These are phyloP conservation scores for Norana najaformis DNA, from an alignment of 2,888 invertebrate genomes.

Conservation along the genomic window DNA sequence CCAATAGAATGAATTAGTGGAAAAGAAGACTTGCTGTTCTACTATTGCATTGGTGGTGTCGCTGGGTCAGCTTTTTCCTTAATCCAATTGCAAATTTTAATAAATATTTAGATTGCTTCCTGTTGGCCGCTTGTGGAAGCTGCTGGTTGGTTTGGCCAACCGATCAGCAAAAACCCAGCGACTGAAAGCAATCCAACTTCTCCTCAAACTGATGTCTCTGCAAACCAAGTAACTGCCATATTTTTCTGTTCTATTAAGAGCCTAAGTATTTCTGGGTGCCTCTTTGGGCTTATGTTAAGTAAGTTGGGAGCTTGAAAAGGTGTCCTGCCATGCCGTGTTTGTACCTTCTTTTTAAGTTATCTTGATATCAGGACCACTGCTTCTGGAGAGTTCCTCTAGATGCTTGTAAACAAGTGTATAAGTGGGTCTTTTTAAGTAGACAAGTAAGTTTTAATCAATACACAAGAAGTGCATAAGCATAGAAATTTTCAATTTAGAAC, in stretches of 20 bases:
- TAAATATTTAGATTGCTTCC: constrained; percentile 7
- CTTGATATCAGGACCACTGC: not conserved
- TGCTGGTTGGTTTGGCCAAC: not conserved
- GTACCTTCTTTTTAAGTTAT: not conserved
- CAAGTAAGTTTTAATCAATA: too few species aligned
- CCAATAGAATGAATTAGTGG: too few species aligned
- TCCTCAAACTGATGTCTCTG: not conserved
- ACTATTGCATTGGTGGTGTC: too few species aligned
- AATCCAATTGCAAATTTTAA: too few species aligned
- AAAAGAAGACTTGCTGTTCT: too few species aligned
- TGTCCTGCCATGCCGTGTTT: not conserved
- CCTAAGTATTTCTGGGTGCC: not conserved
- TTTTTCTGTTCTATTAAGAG: not conserved
- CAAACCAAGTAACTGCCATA: not conserved
- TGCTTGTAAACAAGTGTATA: too few species aligned
- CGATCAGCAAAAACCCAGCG: not conserved
- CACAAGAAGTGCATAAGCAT: too few species aligned
- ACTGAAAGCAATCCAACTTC: constrained; percentile 15
- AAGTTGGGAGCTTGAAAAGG: not conserved
- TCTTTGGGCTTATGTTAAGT: too few species aligned
- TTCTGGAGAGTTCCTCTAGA: too few species aligned
- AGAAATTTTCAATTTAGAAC: too few species aligned
- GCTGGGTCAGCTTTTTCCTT: too few species aligned
- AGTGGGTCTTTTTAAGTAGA: too few species aligned
- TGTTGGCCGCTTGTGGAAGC: not conserved